Percentiles rank a stretch among this genome's conserved stretches.
Evolutionary conservation across 2,888 invertebrate species (phyloP).

Genomic region (Rhagium mordax): DNA sequence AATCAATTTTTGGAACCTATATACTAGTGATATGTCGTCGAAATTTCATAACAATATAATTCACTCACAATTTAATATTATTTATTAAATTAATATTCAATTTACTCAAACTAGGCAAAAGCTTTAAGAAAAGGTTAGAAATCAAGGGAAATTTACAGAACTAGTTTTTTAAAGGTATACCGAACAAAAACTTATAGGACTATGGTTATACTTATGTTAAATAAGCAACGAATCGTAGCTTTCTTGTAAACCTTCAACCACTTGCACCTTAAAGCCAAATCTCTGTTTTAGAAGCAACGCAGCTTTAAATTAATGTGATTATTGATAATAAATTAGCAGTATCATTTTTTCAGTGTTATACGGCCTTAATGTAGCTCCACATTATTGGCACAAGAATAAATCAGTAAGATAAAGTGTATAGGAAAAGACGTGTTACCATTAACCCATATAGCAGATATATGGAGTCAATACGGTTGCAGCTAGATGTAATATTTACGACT

Average conservation of each 20-base stretch:
- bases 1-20: no score
- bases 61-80: no score
- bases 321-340: neutral
- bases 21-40: no score
- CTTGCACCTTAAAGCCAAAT: no score
- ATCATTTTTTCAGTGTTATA: neutral
- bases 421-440: slow-evolving; percentile 40
- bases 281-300: neutral
- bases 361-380: neutral
- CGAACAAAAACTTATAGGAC: no score
- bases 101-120: no score
- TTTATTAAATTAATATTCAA: no score
- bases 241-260: neutral
- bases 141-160: no score
- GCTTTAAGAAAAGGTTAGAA: no score
- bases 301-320: neutral
- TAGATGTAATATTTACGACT: slow-evolving; percentile 49
- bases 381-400: slow-evolving; percentile 37
- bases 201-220: no score
- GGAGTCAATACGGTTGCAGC: slow-evolving; percentile 46
- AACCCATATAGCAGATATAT: slow-evolving; percentile 43
- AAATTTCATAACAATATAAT: no score
- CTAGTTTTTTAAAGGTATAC: no score
- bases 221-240: neutral
- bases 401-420: slow-evolving; percentile 39